Conservation (phyloP, 2,888 invertebrate species). For the Synergus itoensis region DNA sequence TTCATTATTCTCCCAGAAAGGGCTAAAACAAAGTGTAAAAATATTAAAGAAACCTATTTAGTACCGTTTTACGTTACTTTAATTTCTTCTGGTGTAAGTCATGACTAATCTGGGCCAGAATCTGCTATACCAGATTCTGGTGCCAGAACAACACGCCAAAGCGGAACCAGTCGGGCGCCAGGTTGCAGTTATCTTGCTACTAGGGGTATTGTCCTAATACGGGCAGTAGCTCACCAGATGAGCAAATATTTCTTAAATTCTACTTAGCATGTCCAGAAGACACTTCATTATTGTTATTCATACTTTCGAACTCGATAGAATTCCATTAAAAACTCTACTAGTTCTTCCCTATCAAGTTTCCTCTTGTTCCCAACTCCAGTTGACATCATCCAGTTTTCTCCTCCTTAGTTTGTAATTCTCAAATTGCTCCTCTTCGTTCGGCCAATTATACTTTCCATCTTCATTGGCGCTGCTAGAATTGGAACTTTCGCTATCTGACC, state of each 20-base stretch:
- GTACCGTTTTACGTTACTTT: too few species aligned
- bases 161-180: too few species aligned
- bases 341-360: conserved; percentile 63
- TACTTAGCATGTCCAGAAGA: neutral
- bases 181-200: too few species aligned
- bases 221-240: neutral
- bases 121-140: too few species aligned
- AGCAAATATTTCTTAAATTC: neutral
- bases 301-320: neutral
- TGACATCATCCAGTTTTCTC: conserved; percentile 63
- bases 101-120: too few species aligned
- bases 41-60: too few species aligned
- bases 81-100: too few species aligned
- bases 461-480: conserved; percentile 56
- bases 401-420: conserved; percentile 51
- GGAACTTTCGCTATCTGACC: conserved; percentile 55
- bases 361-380: conserved; percentile 66
- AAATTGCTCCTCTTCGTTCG: conserved; percentile 64
- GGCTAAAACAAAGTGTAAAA: too few species aligned
- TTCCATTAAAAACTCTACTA: neutral
- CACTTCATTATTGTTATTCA: neutral
- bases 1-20: too few species aligned
- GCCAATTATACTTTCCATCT: conserved; percentile 61
- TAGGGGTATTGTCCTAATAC: neutral
- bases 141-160: too few species aligned